These are phyloP conservation scores for Drosophila paranaensis DNA, from an alignment of 2,888 invertebrate species.

Conservation along the genomic window DNA sequence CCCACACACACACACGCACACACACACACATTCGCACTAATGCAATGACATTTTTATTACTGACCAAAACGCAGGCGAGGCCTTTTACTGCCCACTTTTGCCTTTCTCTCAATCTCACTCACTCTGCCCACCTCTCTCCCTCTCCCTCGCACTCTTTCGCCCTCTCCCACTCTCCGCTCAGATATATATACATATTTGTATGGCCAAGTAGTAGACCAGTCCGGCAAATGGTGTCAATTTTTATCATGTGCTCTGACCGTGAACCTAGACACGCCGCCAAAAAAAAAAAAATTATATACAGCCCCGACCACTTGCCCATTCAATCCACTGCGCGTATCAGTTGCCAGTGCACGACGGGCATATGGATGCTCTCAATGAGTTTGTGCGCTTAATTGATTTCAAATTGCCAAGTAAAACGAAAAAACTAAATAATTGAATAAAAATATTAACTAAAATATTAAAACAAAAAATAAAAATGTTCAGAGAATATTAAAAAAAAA, in stretches of 20 bases:
- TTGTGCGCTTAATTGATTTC: background rate
- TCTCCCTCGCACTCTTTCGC: background rate
- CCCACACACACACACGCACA: conserved; percentile 36
- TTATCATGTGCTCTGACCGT: conserved; percentile 71
- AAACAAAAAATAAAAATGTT: too few species aligned
- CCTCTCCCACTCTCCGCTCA: background rate
- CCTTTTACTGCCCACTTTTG: conserved; percentile 50
- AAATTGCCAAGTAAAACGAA: too few species aligned
- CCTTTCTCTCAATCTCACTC: background rate
- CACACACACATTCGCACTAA: conserved; percentile 51
- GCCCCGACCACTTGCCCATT: conserved; percentile 8
- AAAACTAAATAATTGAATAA: too few species aligned
- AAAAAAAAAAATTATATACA: conserved; percentile 15
- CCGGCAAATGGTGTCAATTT: conserved; percentile 68
- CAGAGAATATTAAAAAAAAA: too few species aligned
- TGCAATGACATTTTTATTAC: conserved; percentile 79
- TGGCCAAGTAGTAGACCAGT: conserved; percentile 9
- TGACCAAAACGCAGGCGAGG: conserved; percentile 60
- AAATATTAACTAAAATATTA: too few species aligned
- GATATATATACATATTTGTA: background rate
- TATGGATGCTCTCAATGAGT: background rate
- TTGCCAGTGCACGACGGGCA: background rate
- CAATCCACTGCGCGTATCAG: conserved; percentile 2
- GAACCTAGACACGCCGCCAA: conserved; percentile 52
- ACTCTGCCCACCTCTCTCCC: background rate